phyloP scores from a whole-genome alignment of 2,113 vertebrate species.

The Oriolus oriolus region DNA sequence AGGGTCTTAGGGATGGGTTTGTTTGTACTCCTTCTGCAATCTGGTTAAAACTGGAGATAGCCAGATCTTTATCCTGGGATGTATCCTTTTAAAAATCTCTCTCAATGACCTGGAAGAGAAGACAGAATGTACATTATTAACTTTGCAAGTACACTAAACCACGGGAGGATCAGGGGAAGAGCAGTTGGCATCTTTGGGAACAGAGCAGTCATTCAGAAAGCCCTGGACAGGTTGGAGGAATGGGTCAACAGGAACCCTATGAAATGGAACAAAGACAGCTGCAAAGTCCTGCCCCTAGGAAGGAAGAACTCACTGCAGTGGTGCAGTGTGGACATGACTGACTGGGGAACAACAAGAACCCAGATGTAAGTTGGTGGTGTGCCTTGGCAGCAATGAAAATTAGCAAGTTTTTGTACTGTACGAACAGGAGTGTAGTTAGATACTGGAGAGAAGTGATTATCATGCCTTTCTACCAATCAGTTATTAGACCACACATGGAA shows the following conservation, averaged over 20 bases:
- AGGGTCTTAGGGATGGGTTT: not conserved
- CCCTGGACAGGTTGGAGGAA: not conserved
- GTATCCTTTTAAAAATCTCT: not conserved
- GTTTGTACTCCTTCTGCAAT: not conserved
- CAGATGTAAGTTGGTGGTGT: not conserved
- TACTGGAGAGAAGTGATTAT: not conserved
- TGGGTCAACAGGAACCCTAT: fast-evolving
- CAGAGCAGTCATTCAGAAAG: not conserved
- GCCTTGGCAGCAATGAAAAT: not conserved
- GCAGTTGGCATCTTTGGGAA: too few relatives aligned
- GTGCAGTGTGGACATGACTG: not conserved
- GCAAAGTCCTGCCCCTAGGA: not conserved
- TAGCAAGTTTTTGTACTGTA: not conserved
- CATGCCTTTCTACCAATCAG: not conserved
- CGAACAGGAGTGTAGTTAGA: not conserved
- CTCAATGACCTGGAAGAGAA: not conserved
- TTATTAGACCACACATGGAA: not conserved
- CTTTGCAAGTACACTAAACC: not conserved
- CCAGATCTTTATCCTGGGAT: not conserved
- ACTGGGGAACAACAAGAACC: not conserved
- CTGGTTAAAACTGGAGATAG: not conserved
- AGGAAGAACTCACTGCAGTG: not conserved
- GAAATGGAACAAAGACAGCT: not conserved
- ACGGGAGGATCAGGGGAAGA: not conserved
- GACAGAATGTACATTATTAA: not conserved